Conservation (phyloP, 2,888 invertebrate species). For the Ophioninae sp. region DNA sequence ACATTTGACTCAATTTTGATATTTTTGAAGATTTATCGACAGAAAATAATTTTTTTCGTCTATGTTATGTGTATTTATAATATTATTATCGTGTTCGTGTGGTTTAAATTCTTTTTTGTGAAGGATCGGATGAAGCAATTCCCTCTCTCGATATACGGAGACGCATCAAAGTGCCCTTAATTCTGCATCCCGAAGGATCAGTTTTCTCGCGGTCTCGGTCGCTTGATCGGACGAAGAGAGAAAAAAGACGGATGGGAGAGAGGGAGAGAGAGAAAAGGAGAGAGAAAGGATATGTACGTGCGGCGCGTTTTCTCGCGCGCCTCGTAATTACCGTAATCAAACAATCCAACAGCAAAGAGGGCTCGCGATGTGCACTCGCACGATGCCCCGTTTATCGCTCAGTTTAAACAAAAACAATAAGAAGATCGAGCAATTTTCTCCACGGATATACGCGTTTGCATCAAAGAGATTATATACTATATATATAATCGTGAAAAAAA, state of each 20-base stretch:
- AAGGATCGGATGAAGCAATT: too few relatives aligned
- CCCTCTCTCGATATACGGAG: too few relatives aligned
- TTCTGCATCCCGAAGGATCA: conserved; percentile 6
- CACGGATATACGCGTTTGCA: conserved; percentile 10
- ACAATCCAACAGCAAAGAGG: conserved; percentile 71
- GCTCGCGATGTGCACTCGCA: conserved; percentile 50
- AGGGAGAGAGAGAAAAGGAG: neutral
- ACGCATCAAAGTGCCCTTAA: conserved; percentile 3
- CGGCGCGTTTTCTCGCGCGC: conserved; percentile 62
- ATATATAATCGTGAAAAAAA: too few relatives aligned
- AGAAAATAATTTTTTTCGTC: neutral
- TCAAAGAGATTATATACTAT: conserved; percentile 1
- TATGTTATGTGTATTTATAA: too few relatives aligned
- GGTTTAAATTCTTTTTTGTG: too few relatives aligned
- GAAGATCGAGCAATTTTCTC: conserved; percentile 59
- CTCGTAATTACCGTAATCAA: conserved; percentile 77
- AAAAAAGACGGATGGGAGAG: neutral
- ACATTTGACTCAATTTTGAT: neutral
- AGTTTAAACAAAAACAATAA: conserved; percentile 40
- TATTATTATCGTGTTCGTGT: too few relatives aligned
- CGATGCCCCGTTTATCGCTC: conserved; percentile 53
- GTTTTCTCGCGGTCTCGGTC: conserved; percentile 23
- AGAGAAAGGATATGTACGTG: conserved; percentile 25
- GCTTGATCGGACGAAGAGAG: too few relatives aligned
- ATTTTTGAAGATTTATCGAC: neutral